Evolutionary conservation across 2,797 vertebrate genomes (phyloP).

Genomic region (Hyperoplus immaculatus): DNA sequence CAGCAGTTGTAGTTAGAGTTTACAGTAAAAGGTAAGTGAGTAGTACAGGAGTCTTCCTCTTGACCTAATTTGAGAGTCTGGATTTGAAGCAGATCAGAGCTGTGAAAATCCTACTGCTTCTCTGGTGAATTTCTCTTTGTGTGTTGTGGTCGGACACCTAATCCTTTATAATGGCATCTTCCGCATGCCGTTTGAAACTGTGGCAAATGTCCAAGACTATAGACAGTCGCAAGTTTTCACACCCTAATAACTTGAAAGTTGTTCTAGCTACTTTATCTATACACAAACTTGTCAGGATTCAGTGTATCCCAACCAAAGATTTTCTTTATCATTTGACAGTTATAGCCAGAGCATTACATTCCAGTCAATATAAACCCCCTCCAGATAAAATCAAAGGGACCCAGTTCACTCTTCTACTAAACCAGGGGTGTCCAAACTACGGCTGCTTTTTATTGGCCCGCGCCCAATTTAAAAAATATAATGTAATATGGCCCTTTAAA

Average conservation of each 20-base stretch:
- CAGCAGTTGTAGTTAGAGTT: background rate
- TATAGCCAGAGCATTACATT: background rate
- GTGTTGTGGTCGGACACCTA: conserved; percentile 4
- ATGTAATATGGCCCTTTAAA: too few relatives aligned
- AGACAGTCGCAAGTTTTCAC: conserved; percentile 1
- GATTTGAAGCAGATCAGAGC: conserved; percentile 7
- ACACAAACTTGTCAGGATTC: background rate
- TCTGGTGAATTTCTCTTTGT: conserved; percentile 14
- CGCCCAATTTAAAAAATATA: too few relatives aligned
- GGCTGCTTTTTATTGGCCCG: too few relatives aligned
- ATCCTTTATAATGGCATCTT: conserved; percentile 8
- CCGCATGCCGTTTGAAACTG: background rate
- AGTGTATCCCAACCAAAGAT: background rate
- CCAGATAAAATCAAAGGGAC: too few relatives aligned
- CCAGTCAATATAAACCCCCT: too few relatives aligned
- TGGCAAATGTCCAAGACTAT: conserved; percentile 6
- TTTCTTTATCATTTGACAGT: background rate
- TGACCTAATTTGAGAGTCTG: background rate
- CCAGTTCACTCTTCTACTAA: too few relatives aligned
- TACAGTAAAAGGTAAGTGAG: background rate
- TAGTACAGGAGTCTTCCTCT: background rate
- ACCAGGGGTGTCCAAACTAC: too few relatives aligned
- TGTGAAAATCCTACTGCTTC: conserved; percentile 7
- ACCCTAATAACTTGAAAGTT: background rate
- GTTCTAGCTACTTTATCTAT: background rate